Percentiles rank a stretch among this genome's conserved stretches.
phyloP scores from a whole-genome alignment of 2,797 vertebrate species.

The Huso huso region DNA sequence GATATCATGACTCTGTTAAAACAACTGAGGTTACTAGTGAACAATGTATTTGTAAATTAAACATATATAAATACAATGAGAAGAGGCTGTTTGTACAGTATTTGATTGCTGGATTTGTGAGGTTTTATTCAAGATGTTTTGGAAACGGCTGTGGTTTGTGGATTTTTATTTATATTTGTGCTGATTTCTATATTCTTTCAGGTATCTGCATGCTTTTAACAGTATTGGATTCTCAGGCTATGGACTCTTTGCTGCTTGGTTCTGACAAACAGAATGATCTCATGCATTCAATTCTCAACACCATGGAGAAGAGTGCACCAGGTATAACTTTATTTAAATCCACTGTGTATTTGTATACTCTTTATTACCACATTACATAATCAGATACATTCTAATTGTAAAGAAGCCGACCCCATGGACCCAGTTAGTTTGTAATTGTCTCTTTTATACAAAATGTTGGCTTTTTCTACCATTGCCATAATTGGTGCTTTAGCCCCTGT shows the following conservation, averaged over 20 bases:
- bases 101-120: neutral
- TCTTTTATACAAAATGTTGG: neutral
- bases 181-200: conserved; percentile 29
- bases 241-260: conserved; percentile 71
- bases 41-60: neutral
- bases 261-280: conserved; percentile 67
- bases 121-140: neutral
- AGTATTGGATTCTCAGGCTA: conserved; percentile 70
- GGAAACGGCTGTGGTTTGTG: neutral
- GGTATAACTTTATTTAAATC: conserved; percentile 42
- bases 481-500: neutral
- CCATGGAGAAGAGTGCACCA: conserved; percentile 55
- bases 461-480: neutral
- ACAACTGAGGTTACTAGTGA: neutral
- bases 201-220: conserved; percentile 79
- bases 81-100: too few species aligned
- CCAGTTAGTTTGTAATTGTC: neutral
- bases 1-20: too few species aligned
- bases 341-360: neutral
- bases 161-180: neutral
- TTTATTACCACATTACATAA: neutral
- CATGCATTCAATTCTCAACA: conserved; percentile 68
- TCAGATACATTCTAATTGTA: neutral
- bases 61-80: neutral
- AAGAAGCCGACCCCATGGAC: neutral